phyloP scores from a whole-genome alignment of 1,140 invertebrate species.

The Macrocentrus cingulum region DNA sequence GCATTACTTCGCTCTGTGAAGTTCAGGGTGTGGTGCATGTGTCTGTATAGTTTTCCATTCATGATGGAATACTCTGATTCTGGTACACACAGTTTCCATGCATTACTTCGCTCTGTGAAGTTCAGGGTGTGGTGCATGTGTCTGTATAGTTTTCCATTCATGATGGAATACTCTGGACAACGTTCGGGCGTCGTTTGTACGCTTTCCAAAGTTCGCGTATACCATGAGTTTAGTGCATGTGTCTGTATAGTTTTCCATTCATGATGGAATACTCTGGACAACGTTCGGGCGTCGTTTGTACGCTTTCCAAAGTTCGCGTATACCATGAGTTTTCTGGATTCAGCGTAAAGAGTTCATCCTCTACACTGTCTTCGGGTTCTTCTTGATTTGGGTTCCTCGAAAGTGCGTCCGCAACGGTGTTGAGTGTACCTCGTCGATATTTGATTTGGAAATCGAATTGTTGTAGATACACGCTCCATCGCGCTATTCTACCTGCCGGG shows the following conservation, averaged over 20 bases:
- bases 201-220: not conserved
- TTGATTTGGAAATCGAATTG: slow-evolving; percentile 43
- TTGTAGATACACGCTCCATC: slow-evolving; percentile 52
- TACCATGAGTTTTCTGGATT: too few relatives aligned
- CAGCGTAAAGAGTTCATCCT: not conserved
- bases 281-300: too few relatives aligned
- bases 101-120: not conserved
- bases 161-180: slow-evolving; percentile 16
- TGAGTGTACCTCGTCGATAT: slow-evolving; percentile 45
- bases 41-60: too few relatives aligned
- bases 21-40: too few relatives aligned
- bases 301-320: too few relatives aligned
- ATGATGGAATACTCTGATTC: too few relatives aligned
- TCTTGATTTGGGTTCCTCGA: slow-evolving; percentile 23
- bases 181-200: not conserved
- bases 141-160: slow-evolving; percentile 1
- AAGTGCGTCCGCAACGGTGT: slow-evolving; percentile 44
- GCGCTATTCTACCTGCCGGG: slow-evolving; percentile 45
- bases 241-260: not conserved
- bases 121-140: slow-evolving; percentile 15
- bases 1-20: too few relatives aligned
- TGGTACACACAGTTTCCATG: slow-evolving; percentile 26
- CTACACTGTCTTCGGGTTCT: not conserved
- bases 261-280: not conserved
- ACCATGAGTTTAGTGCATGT: too few relatives aligned